Evolutionary conservation across 2,113 vertebrate species (phyloP).

Genomic region (Psephotus haematonotus): DNA sequence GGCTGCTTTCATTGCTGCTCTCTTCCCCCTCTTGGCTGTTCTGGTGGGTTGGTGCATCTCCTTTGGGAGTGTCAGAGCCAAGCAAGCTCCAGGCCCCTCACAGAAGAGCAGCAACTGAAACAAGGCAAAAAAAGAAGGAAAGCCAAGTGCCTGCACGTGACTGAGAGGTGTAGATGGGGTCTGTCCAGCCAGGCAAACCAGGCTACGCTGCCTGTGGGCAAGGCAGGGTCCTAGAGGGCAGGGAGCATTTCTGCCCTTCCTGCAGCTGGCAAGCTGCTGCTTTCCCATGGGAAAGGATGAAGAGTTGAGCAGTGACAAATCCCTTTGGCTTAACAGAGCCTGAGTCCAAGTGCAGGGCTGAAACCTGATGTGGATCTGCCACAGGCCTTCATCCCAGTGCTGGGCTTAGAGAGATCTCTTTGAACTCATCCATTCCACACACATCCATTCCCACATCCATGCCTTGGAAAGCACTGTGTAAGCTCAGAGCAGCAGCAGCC

Average conservation of each 20-base stretch:
- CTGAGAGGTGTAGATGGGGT: not conserved
- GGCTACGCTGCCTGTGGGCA: not conserved
- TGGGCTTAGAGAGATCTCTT: not conserved
- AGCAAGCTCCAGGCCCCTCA: not conserved
- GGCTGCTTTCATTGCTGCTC: not conserved
- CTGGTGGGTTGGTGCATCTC: rapidly evolving
- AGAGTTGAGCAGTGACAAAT: not conserved
- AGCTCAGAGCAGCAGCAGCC: not conserved
- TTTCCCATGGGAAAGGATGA: not conserved
- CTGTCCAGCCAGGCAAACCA: not conserved
- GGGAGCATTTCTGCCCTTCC: not conserved
- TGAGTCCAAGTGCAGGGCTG: not conserved
- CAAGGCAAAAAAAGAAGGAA: not conserved
- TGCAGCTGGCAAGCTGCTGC: not conserved
- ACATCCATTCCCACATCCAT: not conserved
- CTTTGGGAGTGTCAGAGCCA: not conserved
- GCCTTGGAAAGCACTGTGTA: not conserved
- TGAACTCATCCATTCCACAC: not conserved
- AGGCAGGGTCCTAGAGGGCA: not conserved
- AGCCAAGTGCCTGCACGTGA: not conserved
- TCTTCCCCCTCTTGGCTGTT: not conserved
- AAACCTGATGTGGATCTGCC: not conserved
- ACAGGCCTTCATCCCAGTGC: not conserved
- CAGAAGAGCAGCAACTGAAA: not conserved
- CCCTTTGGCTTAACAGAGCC: not conserved